Base-by-base conservation (phyloP, 2,888 invertebrate genomes). In the Octonoba sinensis region DNA sequence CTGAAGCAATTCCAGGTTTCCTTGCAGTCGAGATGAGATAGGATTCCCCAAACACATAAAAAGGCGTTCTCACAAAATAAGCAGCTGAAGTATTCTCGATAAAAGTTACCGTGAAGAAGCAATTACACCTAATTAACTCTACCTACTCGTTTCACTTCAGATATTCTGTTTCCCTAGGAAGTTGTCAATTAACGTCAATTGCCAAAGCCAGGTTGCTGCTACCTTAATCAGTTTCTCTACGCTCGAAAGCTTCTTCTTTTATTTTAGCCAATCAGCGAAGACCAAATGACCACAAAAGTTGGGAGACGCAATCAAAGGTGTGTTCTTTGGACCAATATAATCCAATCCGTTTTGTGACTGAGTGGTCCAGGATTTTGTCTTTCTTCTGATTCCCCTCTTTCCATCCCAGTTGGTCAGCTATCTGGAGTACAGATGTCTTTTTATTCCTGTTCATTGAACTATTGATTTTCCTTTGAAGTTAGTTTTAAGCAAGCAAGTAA, bases 261-360 rank as follows among this genome's bases (percentile, higher is more conserved):
- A 24, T 59, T 56, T 71, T 59, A 59, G 20, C 47, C 65, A 66
- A 47, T 70, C 69, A 56, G 62, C 46, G 54, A 64, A 51, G 57
- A 51, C 71, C 71, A 60, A 69, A 54, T 76, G 76, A 76, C 69
- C 76, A 69, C 69, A 69, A 51, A 76, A 76, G 60, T 56, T 44
- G 46, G 56, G 47, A 67, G 62, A 46, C 60, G 12, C 64, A 70
- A 77, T 77, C 76, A 77, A 77, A 77, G 76, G 76, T 69, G 69
- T 15, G 56, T 20, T 64, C 69, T 70, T 70, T 75, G 75, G 62
- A 75, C 75, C 75, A 75, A 75, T 75, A 70, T 77, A 77, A 77
- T 77, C 76, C 69, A 77, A 77, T 77, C 46, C 62, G 46, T 70
- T 77, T 77, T 77, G 69, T 60, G 64, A 47, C 62, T 60, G 51